Percentiles rank a stretch among this genome's conserved stretches.
Conservation (phyloP, 2,113 vertebrate species). For the Gallinago undulata region DNA sequence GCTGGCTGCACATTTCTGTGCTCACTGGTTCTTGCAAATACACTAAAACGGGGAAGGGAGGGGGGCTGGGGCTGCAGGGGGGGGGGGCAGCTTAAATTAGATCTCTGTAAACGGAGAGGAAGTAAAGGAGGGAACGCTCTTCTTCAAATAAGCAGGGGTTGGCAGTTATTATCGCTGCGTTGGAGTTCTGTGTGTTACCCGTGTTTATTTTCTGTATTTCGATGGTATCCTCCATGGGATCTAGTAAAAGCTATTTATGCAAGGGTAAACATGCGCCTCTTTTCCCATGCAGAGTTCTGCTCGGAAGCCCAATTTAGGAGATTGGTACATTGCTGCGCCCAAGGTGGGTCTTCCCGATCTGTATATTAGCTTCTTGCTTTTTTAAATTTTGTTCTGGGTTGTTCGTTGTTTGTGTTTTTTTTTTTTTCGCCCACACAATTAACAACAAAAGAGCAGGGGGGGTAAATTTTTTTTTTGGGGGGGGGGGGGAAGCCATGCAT, state of each 20-base stretch:
- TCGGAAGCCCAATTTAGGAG: neutral
- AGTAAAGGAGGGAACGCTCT: constrained; percentile 49
- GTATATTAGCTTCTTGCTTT: neutral
- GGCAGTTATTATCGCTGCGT: neutral
- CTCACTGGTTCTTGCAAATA: constrained; percentile 60
- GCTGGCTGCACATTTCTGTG: constrained; percentile 67
- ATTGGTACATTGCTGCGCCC: neutral
- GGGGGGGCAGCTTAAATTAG: constrained; percentile 38
- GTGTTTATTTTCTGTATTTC: constrained; percentile 5
- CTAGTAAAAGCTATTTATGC: constrained; percentile 23
- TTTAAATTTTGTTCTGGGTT: neutral
- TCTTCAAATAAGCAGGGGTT: neutral
- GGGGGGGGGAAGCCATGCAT: neutral
- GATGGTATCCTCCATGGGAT: neutral
- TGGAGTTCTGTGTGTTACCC: neutral
- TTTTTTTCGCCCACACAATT: neutral
- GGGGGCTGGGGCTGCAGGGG: too few species aligned
- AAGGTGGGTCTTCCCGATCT: neutral
- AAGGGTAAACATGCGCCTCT: neutral
- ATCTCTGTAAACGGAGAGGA: constrained; percentile 45
- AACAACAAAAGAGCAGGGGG: neutral
- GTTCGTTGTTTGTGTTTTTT: neutral
- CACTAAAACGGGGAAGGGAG: neutral
- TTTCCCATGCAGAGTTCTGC: neutral
- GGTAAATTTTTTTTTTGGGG: neutral